A percentile compares a stretch with the other conserved stretches of the same genome.
Evolutionary conservation across 2,888 invertebrate genomes (phyloP).

Genomic region (Drosophila quinaria): DNA sequence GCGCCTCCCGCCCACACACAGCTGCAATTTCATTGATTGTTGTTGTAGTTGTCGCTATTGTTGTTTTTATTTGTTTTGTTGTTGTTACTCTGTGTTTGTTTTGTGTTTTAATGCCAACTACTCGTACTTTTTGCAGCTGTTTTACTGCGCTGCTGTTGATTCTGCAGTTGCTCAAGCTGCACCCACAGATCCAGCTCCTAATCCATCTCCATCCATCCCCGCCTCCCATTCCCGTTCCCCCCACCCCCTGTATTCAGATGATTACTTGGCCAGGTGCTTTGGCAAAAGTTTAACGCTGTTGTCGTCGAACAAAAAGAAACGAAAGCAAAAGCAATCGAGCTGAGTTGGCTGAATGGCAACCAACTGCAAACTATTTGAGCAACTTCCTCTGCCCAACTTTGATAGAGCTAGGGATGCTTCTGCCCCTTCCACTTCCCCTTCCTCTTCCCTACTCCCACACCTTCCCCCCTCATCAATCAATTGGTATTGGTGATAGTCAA

Average conservation of each 20-base stretch:
- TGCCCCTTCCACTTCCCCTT: not conserved
- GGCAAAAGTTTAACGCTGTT: slow-evolving; percentile 52
- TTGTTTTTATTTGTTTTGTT: slow-evolving; percentile 11
- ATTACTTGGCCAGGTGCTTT: slow-evolving; percentile 18
- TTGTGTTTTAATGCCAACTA: slow-evolving; percentile 57
- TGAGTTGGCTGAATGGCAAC: slow-evolving; percentile 60
- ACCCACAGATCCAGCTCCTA: slow-evolving; percentile 42
- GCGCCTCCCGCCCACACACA: slow-evolving; percentile 11
- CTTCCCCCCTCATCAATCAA: slow-evolving; percentile 61
- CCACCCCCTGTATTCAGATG: not conserved
- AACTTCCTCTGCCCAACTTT: slow-evolving; percentile 24
- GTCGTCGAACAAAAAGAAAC: slow-evolving; percentile 41
- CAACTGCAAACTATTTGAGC: slow-evolving; percentile 68
- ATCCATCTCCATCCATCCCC: slow-evolving; percentile 4
- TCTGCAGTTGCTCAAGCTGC: slow-evolving; percentile 53
- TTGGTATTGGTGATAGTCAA: slow-evolving; percentile 62
- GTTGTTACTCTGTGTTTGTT: slow-evolving; percentile 29
- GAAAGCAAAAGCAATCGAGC: slow-evolving; percentile 57
- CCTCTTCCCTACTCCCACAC: not conserved
- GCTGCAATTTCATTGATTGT: slow-evolving; percentile 46
- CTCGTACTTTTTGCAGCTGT: slow-evolving; percentile 50
- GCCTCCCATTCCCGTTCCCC: not conserved
- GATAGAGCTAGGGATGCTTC: not conserved
- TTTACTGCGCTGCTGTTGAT: slow-evolving; percentile 65
- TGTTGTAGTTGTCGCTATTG: not conserved